Evolutionary conservation across 1,140 invertebrate genomes (phyloP).

Genomic region (Conus betulinus): DNA sequence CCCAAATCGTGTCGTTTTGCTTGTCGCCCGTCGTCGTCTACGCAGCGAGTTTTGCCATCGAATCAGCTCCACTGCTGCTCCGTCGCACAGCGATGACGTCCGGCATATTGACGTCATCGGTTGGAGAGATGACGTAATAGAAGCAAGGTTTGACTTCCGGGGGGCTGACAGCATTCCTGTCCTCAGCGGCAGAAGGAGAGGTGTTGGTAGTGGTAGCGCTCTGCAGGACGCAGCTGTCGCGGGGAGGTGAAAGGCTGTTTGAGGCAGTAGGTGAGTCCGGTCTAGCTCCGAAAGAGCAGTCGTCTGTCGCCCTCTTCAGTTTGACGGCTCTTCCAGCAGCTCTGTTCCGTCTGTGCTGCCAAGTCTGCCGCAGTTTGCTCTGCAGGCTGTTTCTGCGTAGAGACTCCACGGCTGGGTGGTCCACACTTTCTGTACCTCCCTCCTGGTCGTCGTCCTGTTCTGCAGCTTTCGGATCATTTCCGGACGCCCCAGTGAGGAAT

Average conservation of each 20-base stretch:
- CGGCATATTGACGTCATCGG: conserved; percentile 30
- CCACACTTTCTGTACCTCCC: background rate
- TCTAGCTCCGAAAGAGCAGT: background rate
- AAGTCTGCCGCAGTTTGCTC: conserved; percentile 7
- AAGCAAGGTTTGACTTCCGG: background rate
- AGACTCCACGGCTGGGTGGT: background rate
- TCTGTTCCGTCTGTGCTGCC: conserved; percentile 14
- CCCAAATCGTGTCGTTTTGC: conserved; percentile 31
- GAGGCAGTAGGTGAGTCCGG: too few species aligned
- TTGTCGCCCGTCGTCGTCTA: background rate
- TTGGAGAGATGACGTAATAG: conserved; percentile 35
- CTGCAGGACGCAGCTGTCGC: background rate
- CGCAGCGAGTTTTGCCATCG: conserved; percentile 36
- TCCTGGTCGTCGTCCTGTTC: background rate
- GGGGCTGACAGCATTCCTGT: background rate
- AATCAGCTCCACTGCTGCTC: conserved; percentile 30
- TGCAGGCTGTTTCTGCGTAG: conserved; percentile 35
- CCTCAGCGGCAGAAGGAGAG: background rate
- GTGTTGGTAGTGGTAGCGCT: background rate
- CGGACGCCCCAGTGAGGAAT: too few species aligned
- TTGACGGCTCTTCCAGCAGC: background rate
- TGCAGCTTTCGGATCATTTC: background rate
- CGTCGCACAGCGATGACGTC: conserved; percentile 27
- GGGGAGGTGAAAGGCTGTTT: background rate
- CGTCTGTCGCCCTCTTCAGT: background rate